These are phyloP conservation scores for Lophius piscatorius DNA, from an alignment of 2,113 vertebrate genomes.

Conservation along the genomic window DNA sequence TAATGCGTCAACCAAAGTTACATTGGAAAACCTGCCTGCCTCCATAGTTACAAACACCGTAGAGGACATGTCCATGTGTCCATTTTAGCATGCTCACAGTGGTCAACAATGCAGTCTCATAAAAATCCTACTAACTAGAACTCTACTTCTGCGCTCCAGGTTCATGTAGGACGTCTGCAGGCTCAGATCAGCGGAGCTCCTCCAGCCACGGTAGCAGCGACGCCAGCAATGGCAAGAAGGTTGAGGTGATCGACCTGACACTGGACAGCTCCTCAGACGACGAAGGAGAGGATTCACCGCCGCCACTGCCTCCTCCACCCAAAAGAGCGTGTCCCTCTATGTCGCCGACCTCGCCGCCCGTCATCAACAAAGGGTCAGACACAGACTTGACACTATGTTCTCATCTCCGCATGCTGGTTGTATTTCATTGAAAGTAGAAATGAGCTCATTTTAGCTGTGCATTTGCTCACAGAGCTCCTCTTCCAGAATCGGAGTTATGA, in stretches of 20 bases:
- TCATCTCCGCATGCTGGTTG: not conserved
- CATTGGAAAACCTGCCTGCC: conserved; percentile 25
- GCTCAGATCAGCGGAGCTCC: conserved; percentile 85
- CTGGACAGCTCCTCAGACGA: conserved; percentile 96
- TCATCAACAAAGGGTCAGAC: conserved; percentile 91
- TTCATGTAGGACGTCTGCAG: conserved; percentile 83
- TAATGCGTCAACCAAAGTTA: conserved; percentile 21
- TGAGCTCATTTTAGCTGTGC: conserved; percentile 10
- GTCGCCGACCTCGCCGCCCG: conserved; percentile 89
- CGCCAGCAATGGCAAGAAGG: conserved; percentile 84
- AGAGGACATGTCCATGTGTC: not conserved
- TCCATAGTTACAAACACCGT: conserved; percentile 44
- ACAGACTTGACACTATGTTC: not conserved
- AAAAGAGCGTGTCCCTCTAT: conserved; percentile 93
- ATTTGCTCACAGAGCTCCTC: no score
- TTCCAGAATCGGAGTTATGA: not conserved
- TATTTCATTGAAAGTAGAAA: conserved; percentile 19
- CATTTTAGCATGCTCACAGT: not conserved
- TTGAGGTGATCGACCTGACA: conserved; percentile 97
- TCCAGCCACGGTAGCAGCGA: conserved; percentile 76
- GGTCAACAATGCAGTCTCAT: no score
- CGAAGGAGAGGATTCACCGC: conserved; percentile 83
- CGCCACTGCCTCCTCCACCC: conserved; percentile 73
- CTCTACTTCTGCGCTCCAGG: conserved; percentile 57
- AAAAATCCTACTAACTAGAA: not conserved